These are phyloP conservation scores for Bombus impatiens DNA, from an alignment of 1,140 invertebrate species.

Conservation along the genomic window DNA sequence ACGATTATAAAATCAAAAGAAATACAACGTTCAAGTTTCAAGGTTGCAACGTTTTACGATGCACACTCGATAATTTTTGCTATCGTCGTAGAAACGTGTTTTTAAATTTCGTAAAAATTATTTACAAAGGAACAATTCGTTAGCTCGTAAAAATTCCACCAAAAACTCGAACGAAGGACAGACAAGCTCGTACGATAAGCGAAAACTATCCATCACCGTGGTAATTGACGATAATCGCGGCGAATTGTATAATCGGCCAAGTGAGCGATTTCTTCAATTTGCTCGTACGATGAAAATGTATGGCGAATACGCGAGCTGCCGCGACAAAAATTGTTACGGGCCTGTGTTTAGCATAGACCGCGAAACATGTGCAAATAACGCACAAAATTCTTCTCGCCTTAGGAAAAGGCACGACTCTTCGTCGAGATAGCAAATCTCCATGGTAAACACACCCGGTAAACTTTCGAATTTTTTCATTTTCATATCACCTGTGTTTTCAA, in stretches of 20 bases:
- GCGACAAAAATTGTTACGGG: slow-evolving; percentile 15
- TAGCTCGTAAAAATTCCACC: background rate
- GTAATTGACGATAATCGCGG: slow-evolving; percentile 24
- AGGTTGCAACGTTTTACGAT: background rate
- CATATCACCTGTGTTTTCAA: no score
- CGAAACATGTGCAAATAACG: slow-evolving; percentile 26
- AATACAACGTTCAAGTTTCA: no score
- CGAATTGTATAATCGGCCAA: slow-evolving; percentile 38
- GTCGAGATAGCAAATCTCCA: slow-evolving; percentile 6
- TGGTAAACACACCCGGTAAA: background rate
- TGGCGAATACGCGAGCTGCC: background rate
- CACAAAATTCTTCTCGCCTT: slow-evolving; percentile 5
- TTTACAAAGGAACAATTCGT: background rate
- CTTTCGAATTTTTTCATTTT: background rate
- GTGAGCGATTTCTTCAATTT: slow-evolving; percentile 14
- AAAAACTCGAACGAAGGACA: background rate
- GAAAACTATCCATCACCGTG: background rate
- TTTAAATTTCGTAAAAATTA: background rate
- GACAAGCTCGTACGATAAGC: background rate
- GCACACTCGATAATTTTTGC: background rate
- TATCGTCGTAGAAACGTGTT: background rate
- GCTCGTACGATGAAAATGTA: background rate
- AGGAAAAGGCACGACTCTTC: background rate
- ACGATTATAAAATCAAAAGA: no score
- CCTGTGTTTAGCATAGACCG: background rate